Percentiles rank a stretch among this genome's conserved stretches.
Evolutionary conservation across 1,140 invertebrate genomes (phyloP).

Genomic region (Maniola jurtina): DNA sequence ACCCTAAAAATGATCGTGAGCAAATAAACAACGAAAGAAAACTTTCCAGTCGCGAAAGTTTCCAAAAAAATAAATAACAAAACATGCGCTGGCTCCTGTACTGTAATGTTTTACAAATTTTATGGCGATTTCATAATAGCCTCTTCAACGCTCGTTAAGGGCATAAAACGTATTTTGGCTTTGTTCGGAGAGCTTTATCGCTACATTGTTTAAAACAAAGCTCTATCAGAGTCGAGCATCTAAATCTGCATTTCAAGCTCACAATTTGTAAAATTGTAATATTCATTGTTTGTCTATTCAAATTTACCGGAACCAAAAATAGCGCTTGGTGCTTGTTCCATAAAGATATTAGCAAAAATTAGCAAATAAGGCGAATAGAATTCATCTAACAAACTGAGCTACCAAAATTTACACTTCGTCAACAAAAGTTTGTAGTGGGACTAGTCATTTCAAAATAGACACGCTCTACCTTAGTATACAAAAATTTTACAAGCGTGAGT

Average conservation of each 20-base stretch:
- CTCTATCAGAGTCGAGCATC: constrained; percentile 10
- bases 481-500: too few species aligned
- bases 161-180: constrained; percentile 14
- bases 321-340: not conserved
- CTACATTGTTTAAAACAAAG: constrained; percentile 16
- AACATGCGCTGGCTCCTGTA: not conserved
- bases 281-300: constrained; percentile 6
- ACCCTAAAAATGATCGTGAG: too few species aligned
- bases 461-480: too few species aligned
- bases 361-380: too few species aligned
- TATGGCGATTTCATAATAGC: constrained; percentile 13
- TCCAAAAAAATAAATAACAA: not conserved
- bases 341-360: too few species aligned
- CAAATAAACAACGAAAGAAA: too few species aligned
- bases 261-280: constrained; percentile 5
- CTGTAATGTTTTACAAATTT: constrained; percentile 12
- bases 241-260: constrained; percentile 13
- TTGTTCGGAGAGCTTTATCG: constrained; percentile 11
- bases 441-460: too few species aligned
- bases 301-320: not conserved
- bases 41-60: too few species aligned
- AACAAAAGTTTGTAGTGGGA: too few species aligned
- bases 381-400: too few species aligned
- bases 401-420: too few species aligned
- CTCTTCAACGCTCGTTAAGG: constrained; percentile 15